Conservation (phyloP, 2,113 vertebrate genomes). For the Boulengeromyrus knoepffleri region DNA sequence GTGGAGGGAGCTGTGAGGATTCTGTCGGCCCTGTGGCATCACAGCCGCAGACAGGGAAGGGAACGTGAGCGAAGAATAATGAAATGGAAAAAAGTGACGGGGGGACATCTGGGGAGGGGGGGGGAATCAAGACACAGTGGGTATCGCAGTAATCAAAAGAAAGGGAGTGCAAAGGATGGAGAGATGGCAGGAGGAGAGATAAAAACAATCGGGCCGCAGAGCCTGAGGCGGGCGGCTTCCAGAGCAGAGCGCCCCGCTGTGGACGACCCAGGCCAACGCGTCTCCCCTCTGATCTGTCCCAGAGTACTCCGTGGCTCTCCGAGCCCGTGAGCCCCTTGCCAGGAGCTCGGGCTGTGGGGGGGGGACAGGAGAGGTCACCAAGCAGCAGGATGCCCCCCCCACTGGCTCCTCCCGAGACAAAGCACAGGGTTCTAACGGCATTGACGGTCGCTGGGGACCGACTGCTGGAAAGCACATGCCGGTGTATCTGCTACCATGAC, state of each 20-base stretch:
- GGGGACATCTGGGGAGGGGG: not conserved
- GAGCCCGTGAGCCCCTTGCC: not conserved
- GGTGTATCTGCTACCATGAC: constrained; percentile 2
- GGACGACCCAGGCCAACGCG: not conserved
- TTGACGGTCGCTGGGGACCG: not conserved
- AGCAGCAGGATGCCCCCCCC: not conserved
- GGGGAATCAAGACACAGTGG: not conserved
- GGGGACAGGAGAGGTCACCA: not conserved
- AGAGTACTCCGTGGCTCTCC: not conserved
- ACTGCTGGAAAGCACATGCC: not conserved
- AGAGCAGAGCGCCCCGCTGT: not conserved
- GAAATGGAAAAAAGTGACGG: not conserved
- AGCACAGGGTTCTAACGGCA: not conserved
- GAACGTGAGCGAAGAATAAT: not conserved
- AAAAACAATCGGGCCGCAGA: not conserved
- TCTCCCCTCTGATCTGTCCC: not conserved
- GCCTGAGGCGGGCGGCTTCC: not conserved
- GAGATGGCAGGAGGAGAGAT: not conserved
- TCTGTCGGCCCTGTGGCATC: not conserved
- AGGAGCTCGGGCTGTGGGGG: not conserved
- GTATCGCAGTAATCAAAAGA: not conserved
- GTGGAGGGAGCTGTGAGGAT: not conserved
- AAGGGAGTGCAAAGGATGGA: not conserved
- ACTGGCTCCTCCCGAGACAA: too few species aligned
- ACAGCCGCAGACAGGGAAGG: not conserved